phyloP scores from a whole-genome alignment of 1,140 invertebrate species.

The Pygmarrhopalites habei region DNA sequence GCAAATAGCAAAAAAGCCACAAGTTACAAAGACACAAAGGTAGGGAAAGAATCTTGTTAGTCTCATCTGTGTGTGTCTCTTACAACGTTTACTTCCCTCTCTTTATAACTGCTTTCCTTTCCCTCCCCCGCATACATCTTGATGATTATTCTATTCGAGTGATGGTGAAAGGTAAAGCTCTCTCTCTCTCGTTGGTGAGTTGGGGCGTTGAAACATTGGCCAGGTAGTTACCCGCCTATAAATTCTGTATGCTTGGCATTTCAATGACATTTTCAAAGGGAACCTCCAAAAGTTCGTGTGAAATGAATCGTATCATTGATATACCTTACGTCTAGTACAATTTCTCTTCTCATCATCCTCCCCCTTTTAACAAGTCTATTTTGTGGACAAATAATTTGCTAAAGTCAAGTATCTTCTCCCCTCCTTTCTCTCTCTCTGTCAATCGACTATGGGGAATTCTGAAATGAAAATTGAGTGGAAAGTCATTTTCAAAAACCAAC shows the following conservation, averaged over 20 bases:
- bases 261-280: constrained; percentile 11
- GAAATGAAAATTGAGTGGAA: neutral
- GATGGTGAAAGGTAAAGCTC: neutral
- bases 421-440: neutral
- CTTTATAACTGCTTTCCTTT: too few relatives aligned
- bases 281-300: constrained; percentile 16
- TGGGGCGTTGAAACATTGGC: too few relatives aligned
- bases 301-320: constrained; percentile 23
- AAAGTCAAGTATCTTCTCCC: neutral
- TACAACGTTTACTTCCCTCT: too few relatives aligned
- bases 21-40: too few relatives aligned
- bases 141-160: too few relatives aligned
- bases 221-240: neutral
- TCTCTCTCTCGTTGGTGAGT: neutral
- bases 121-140: too few relatives aligned
- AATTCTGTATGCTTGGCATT: constrained; percentile 9
- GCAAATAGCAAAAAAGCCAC: too few relatives aligned
- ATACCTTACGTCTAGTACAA: neutral
- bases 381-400: constrained; percentile 8
- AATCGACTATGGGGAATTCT: neutral
- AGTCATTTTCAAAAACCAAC: too few relatives aligned
- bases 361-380: neutral
- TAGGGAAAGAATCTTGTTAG: too few relatives aligned
- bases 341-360: neutral
- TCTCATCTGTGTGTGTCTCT: too few relatives aligned